Percentiles rank a stretch among this genome's conserved stretches.
These are phyloP conservation scores for Harmothoe impar DNA, from an alignment of 2,888 invertebrate genomes.

Conservation along the genomic window DNA sequence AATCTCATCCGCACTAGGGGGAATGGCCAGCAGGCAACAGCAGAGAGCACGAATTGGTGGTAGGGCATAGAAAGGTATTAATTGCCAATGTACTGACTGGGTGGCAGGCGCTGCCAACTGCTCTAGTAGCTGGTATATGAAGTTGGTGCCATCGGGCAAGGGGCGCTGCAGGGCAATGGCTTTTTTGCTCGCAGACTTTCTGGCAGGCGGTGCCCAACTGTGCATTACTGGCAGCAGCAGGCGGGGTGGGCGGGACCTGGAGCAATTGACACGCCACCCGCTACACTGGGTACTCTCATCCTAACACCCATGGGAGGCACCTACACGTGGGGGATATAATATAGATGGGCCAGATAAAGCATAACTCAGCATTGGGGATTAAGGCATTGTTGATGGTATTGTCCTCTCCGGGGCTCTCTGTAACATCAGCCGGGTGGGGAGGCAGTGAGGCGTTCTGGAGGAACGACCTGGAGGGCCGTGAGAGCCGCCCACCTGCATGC, in stretches of 20 bases:
- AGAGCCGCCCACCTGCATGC: slow-evolving; percentile 29
- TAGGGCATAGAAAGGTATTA: slow-evolving; percentile 31
- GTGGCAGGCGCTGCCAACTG: not conserved
- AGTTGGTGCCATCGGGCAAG: not conserved
- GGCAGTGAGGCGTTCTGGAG: not conserved
- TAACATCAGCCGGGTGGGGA: not conserved
- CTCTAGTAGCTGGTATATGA: not conserved
- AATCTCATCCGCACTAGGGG: not conserved
- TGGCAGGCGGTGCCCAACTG: slow-evolving; percentile 23
- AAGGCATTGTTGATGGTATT: not conserved
- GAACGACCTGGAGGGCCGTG: not conserved
- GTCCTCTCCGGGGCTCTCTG: not conserved
- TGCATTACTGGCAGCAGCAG: not conserved
- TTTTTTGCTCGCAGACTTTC: slow-evolving; percentile 17
- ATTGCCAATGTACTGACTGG: not conserved
- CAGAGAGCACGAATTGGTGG: not conserved
- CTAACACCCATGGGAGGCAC: not conserved
- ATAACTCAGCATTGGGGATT: not conserved
- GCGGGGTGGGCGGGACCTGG: not conserved
- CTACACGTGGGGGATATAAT: slow-evolving; percentile 20
- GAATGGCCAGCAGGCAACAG: not conserved
- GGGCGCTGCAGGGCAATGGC: not conserved
- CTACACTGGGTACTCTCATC: not conserved
- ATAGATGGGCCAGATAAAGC: slow-evolving; percentile 22
- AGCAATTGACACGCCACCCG: slow-evolving; percentile 15